Evolutionary conservation across 2,888 invertebrate genomes (phyloP).

Genomic region (Lithophane leautieri): DNA sequence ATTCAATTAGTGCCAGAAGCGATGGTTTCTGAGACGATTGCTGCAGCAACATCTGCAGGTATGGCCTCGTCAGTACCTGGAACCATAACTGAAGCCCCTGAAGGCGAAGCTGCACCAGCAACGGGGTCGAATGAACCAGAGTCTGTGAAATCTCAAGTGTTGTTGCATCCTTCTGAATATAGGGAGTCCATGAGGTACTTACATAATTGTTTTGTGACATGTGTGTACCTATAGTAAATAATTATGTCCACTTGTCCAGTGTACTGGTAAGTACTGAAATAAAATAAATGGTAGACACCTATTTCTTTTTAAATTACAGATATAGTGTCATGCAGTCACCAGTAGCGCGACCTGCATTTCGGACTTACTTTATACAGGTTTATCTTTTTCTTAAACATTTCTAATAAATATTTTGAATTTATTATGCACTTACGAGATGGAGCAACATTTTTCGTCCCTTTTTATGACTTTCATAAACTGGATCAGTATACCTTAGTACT

Average conservation of each 20-base stretch:
- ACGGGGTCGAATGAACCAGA: background rate
- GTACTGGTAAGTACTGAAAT: background rate
- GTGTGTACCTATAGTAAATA: background rate
- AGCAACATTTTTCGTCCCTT: background rate
- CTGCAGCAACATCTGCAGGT: background rate
- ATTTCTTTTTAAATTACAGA: constrained; percentile 15
- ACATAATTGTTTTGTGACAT: constrained; percentile 2
- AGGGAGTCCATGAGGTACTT: constrained; percentile 15
- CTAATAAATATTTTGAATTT: background rate
- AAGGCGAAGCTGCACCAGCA: background rate
- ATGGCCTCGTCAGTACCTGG: background rate
- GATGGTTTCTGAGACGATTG: background rate
- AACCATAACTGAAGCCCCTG: constrained; percentile 8
- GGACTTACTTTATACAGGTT: constrained; percentile 87
- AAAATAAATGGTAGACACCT: background rate
- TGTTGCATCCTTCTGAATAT: constrained; percentile 20
- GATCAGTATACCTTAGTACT: background rate
- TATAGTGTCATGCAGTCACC: background rate
- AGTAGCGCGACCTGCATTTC: constrained; percentile 26
- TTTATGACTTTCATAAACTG: background rate
- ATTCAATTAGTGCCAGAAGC: constrained; percentile 30
- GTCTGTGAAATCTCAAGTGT: constrained; percentile 10
- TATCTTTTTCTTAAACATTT: constrained; percentile 7
- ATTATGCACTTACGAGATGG: background rate
- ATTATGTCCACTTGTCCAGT: background rate